Percentiles rank a stretch among this genome's conserved stretches.
Evolutionary conservation across 2,797 vertebrate genomes (phyloP).

Genomic region (Pseudotriccus pelzelni): DNA sequence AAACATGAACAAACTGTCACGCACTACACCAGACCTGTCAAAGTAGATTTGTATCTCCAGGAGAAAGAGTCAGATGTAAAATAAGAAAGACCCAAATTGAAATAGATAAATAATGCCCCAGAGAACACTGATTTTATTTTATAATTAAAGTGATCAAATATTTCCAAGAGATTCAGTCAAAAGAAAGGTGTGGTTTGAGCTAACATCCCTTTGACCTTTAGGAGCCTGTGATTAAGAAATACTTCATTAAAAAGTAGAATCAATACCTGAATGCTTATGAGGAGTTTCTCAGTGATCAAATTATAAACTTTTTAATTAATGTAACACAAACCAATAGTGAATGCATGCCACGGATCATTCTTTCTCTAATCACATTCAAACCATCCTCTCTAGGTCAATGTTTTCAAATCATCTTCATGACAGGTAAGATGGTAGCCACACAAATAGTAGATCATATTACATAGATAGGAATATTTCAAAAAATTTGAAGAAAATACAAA

Average conservation of each 20-base stretch:
- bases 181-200: neutral
- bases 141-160: constrained; percentile 30
- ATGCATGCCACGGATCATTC: neutral
- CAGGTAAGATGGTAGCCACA: neutral
- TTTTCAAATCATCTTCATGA: neutral
- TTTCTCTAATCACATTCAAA: neutral
- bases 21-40: constrained; percentile 1
- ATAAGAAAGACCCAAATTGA: constrained; percentile 10
- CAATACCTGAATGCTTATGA: constrained; percentile 20
- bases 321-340: neutral
- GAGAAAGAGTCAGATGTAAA: constrained; percentile 30
- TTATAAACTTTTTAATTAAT: neutral
- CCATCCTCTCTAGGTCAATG: neutral
- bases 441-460: neutral
- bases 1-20: neutral
- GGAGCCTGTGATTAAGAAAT: constrained; percentile 19
- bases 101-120: constrained; percentile 37
- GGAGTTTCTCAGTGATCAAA: neutral
- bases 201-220: constrained; percentile 38
- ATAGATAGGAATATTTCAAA: fast-evolving
- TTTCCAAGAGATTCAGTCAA: constrained; percentile 49
- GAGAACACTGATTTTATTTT: constrained; percentile 32
- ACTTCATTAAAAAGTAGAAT: constrained; percentile 34
- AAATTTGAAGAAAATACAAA: neutral
- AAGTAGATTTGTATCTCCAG: neutral